These are phyloP conservation scores for Gopherus flavomarginatus DNA, from an alignment of 2,113 vertebrate species.

Conservation along the genomic window DNA sequence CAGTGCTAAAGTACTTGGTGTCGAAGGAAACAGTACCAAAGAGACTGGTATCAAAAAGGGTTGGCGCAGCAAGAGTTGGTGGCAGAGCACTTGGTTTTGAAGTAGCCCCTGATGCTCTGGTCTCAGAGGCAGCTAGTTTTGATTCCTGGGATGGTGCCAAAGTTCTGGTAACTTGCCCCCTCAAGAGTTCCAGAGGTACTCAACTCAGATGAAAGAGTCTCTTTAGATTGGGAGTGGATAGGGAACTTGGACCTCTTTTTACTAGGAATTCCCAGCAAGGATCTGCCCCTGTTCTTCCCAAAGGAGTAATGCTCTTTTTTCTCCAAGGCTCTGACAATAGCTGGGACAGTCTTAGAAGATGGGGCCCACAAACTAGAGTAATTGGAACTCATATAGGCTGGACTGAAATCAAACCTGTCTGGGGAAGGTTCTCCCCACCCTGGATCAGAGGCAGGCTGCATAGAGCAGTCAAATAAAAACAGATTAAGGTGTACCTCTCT, in stretches of 20 bases:
- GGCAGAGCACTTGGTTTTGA: too few species aligned
- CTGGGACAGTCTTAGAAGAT: background rate
- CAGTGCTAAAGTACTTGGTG: too few species aligned
- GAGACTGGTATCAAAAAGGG: too few species aligned
- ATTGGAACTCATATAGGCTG: background rate
- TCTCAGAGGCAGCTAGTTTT: background rate
- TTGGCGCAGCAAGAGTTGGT: too few species aligned
- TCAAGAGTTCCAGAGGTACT: background rate
- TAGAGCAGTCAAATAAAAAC: too few species aligned
- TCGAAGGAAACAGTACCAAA: too few species aligned
- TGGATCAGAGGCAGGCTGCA: background rate
- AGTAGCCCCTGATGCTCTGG: background rate
- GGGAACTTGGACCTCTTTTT: background rate
- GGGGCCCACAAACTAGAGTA: background rate
- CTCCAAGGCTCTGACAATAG: background rate
- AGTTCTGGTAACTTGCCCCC: background rate
- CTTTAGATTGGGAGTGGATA: background rate
- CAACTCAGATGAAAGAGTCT: background rate
- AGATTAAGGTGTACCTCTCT: too few species aligned
- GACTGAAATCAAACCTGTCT: too few species aligned
- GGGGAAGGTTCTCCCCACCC: background rate
- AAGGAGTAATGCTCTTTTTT: background rate
- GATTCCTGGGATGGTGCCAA: background rate
- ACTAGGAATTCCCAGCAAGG: background rate
- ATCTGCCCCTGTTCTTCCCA: background rate